Evolutionary conservation across 2,888 invertebrate species (phyloP).

Genomic region (Synergus laeviventris): DNA sequence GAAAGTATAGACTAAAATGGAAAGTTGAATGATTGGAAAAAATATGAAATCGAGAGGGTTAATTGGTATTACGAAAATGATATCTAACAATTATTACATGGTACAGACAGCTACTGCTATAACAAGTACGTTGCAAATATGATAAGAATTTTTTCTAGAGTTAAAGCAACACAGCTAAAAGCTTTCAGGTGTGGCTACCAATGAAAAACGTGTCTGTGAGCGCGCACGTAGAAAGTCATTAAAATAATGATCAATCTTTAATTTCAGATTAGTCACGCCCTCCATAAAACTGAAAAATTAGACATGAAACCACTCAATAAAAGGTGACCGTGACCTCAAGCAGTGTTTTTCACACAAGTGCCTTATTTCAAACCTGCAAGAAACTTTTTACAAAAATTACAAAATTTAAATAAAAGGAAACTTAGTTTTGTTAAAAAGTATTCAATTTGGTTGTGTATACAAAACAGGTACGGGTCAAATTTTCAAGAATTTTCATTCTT

Average conservation of each 20-base stretch:
- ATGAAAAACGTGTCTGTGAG: slow-evolving; percentile 33
- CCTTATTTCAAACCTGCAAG: background rate
- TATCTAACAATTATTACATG: slow-evolving; percentile 57
- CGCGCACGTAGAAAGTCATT: slow-evolving; percentile 13
- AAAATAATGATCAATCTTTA: slow-evolving; percentile 2
- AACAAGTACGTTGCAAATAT: slow-evolving; percentile 62
- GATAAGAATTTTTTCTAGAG: slow-evolving; percentile 63
- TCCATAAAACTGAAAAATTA: slow-evolving; percentile 10
- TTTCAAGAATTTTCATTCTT: no score
- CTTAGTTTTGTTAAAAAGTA: no score
- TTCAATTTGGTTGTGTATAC: no score
- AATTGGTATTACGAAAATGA: slow-evolving; percentile 19
- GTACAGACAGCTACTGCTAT: slow-evolving; percentile 70
- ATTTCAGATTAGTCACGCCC: background rate
- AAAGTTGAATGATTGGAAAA: background rate
- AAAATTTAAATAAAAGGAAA: no score
- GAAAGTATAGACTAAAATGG: slow-evolving; percentile 45
- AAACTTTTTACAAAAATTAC: background rate
- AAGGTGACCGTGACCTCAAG: slow-evolving; percentile 5
- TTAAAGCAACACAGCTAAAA: slow-evolving; percentile 74
- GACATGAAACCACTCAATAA: slow-evolving; percentile 1
- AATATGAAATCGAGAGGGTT: background rate
- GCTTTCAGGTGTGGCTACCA: slow-evolving; percentile 66
- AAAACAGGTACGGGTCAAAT: no score
- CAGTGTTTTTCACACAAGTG: slow-evolving; percentile 12